Evolutionary conservation across 1,140 invertebrate genomes (phyloP).

Genomic region (Caenorhabditis tropicalis): DNA sequence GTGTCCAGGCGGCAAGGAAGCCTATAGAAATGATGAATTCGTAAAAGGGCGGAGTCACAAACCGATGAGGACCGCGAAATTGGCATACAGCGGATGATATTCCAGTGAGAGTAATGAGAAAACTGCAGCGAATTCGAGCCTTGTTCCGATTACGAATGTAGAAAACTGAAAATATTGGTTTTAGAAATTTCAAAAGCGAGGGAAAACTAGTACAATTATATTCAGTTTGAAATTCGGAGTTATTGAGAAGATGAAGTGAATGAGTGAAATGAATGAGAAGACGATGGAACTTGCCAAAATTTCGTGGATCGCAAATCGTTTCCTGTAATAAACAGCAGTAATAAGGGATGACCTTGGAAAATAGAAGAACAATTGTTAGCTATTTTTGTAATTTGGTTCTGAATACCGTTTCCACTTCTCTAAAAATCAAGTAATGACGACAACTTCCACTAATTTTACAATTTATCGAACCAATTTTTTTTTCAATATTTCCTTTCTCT

Average conservation of each 20-base stretch:
- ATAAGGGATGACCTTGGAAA: background rate
- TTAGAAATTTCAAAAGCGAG: background rate
- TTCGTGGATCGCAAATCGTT: background rate
- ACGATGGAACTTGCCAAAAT: background rate
- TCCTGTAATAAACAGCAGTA: background rate
- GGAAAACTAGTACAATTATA: background rate
- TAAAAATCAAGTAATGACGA: background rate
- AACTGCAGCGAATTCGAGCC: background rate
- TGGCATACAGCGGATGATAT: background rate
- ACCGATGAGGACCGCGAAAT: background rate
- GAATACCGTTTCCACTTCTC: background rate
- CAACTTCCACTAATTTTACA: background rate
- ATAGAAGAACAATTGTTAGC: too few relatives aligned
- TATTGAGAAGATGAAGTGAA: background rate
- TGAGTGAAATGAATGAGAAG: background rate
- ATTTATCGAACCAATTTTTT: conserved; percentile 24
- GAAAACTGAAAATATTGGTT: background rate
- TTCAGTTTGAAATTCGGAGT: background rate
- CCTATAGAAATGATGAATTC: background rate
- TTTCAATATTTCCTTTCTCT: background rate
- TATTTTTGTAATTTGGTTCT: too few relatives aligned
- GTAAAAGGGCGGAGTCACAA: too few relatives aligned
- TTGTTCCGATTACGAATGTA: background rate
- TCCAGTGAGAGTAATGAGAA: background rate
- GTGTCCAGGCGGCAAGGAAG: background rate